Evolutionary conservation across 1,140 invertebrate species (phyloP).

Genomic region (Chironomus tepperi): DNA sequence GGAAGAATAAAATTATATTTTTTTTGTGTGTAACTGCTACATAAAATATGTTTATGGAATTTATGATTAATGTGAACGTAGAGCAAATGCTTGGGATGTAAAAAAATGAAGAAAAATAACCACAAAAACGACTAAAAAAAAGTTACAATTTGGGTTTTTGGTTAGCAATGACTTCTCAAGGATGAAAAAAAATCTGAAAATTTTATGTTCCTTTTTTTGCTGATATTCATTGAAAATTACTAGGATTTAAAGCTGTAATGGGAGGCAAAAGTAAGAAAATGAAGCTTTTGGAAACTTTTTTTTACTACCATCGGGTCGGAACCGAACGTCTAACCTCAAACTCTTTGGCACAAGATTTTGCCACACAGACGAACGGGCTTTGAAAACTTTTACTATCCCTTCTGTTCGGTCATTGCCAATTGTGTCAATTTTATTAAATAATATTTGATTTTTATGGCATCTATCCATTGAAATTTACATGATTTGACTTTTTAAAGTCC

Average conservation of each 20-base stretch:
- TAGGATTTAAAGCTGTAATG: no score
- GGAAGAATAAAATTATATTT: background rate
- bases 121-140: background rate
- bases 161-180: background rate
- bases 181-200: constrained; percentile 6
- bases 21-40: background rate
- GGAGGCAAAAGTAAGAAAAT: no score
- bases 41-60: background rate
- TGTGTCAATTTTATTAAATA: no score
- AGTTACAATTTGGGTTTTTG: background rate
- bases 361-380: background rate
- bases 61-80: constrained; percentile 14
- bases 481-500: no score
- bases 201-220: no score
- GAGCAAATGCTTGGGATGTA: background rate
- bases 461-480: no score
- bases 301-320: background rate
- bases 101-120: background rate
- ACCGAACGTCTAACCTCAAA: background rate
- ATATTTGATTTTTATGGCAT: no score
- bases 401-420: no score
- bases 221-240: no score
- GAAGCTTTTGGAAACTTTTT: background rate
- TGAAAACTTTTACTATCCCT: background rate
- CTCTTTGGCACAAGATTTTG: background rate